A percentile compares a stretch with the other conserved stretches of the same genome.
Conservation (phyloP, 2,888 invertebrate genomes). For the Hirtodrosophila duncani region DNA sequence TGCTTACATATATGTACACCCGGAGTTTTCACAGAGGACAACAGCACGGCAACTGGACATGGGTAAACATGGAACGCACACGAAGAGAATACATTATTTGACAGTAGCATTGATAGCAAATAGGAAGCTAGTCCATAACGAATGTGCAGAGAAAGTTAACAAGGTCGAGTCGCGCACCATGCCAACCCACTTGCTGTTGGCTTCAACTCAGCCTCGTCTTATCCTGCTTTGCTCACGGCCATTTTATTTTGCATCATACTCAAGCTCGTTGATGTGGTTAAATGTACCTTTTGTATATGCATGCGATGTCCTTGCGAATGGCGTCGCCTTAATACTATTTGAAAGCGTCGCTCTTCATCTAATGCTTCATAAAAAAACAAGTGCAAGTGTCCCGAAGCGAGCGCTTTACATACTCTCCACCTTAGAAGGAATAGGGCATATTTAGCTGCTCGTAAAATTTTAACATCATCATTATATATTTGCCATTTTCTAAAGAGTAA, state of each 20-base stretch:
- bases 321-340: conserved; percentile 24
- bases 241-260: conserved; percentile 33
- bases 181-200: neutral
- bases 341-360: neutral
- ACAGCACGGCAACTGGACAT: conserved; percentile 35
- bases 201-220: neutral
- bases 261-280: conserved; percentile 31
- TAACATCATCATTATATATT: too few species aligned
- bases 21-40: too few species aligned
- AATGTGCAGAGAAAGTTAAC: conserved; percentile 62
- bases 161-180: conserved; percentile 43
- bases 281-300: conserved; percentile 45
- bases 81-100: conserved; percentile 38
- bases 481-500: too few species aligned
- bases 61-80: conserved; percentile 20
- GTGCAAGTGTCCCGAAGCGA: conserved; percentile 8
- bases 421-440: too few species aligned
- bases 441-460: too few species aligned
- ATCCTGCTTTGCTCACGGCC: neutral
- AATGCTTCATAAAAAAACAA: conserved; percentile 20
- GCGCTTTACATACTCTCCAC: too few species aligned
- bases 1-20: too few species aligned
- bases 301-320: conserved; percentile 52
- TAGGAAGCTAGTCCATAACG: conserved; percentile 31
- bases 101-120: conserved; percentile 14